Percentiles rank a stretch among this genome's conserved stretches.
Evolutionary conservation across 2,888 invertebrate species (phyloP).

Genomic region (Tetramorium bicarinatum): DNA sequence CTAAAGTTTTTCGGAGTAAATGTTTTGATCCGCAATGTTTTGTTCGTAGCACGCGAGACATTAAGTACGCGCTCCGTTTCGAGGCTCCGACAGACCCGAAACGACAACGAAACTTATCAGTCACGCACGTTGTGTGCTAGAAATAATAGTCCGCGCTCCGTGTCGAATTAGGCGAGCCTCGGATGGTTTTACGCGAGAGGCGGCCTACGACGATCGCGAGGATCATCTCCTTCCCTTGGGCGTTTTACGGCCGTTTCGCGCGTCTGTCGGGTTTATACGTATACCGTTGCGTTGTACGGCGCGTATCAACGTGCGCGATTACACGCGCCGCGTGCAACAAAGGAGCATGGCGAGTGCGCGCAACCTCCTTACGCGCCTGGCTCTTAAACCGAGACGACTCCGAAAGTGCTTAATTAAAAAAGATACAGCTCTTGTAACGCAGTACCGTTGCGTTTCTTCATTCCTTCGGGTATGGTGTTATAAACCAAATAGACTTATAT

Average conservation of each 20-base stretch:
- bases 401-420: constrained; percentile 31
- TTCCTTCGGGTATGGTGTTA: neutral
- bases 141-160: constrained; percentile 2
- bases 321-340: constrained; percentile 34
- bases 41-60: constrained; percentile 2
- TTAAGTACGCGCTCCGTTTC: neutral
- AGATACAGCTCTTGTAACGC: neutral
- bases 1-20: neutral
- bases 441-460: neutral
- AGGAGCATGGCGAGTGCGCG: constrained; percentile 17
- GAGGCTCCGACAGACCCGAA: neutral
- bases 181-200: constrained; percentile 7
- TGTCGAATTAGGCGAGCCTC: neutral
- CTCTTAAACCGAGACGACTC: neutral
- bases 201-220: too few relatives aligned
- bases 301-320: constrained; percentile 29
- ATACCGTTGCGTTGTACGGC: neutral
- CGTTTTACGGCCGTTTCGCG: constrained; percentile 21
- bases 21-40: neutral
- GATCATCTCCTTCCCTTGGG: neutral
- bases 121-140: neutral
- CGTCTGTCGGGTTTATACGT: neutral
- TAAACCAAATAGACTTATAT: neutral
- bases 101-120: constrained; percentile 17
- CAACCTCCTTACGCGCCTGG: constrained; percentile 21